Evolutionary conservation across 2,113 vertebrate species (phyloP).

Genomic region (Chloebia gouldiae): DNA sequence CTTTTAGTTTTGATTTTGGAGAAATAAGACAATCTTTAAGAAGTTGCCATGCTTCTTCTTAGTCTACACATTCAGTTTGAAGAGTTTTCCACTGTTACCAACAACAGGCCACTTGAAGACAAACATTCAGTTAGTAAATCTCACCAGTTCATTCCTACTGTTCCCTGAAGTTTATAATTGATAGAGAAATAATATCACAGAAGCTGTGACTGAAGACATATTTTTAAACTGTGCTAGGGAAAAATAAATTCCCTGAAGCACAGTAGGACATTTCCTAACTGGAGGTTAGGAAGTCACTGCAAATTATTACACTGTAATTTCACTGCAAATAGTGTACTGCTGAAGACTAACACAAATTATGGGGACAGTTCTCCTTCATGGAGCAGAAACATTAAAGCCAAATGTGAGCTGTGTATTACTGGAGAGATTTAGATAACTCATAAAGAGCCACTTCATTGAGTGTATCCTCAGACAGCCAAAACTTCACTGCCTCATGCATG

Average conservation of each 20-base stretch:
- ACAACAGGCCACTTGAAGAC: neutral
- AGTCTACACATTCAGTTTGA: neutral
- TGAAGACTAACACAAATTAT: neutral
- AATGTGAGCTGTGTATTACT: neutral
- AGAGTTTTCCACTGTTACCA: neutral
- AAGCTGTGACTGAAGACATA: neutral
- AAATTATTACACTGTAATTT: neutral
- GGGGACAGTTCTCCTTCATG: neutral
- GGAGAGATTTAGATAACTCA: neutral
- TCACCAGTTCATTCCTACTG: neutral
- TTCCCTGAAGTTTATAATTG: neutral
- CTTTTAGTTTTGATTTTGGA: neutral
- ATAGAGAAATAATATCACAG: neutral
- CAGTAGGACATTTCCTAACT: neutral
- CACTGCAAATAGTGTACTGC: neutral
- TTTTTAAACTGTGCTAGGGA: neutral
- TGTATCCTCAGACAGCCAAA: neutral
- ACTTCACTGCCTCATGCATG: neutral
- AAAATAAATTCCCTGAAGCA: neutral
- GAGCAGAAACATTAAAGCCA: neutral
- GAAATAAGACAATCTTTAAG: neutral
- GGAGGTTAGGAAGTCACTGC: neutral
- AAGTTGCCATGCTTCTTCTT: neutral
- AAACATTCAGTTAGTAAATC: neutral
- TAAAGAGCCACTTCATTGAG: neutral